Base-by-base conservation (phyloP, 64 coral and sea anemone genomes). In the Pocillopora damicornis region DNA sequence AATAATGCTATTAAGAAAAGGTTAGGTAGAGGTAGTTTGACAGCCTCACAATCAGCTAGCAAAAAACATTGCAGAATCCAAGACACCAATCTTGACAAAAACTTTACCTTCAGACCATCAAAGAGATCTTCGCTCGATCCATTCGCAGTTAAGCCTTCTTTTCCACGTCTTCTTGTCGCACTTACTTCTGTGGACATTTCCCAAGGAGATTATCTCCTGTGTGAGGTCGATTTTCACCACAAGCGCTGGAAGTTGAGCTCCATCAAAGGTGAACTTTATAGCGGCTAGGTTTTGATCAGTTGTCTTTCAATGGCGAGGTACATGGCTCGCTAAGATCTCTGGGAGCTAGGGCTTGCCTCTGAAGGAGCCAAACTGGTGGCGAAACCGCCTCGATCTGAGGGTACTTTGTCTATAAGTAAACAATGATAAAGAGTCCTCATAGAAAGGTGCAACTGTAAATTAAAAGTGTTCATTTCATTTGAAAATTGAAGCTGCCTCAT, bases 101-200 rank as follows among this genome's bases (percentile, higher is more conserved):
- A 23, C 67, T 71, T 20, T 23, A 83, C 80, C 80, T 83, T 83
- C 62, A 83, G 2, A 42, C 62, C 80, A 37, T 83, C 80, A 16
- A 51, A 37, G 67, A 83, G 63, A 83, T 83, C 38, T 83, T 83
- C 80, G 18, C 62, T 67, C 35, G 80, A 83, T 63, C 80, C 80
- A 68, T 83, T 83, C 35, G 36, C 18, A 22, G 75, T 18, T 38
- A 77, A 57, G 75, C 75, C 75, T 38, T 83, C 36, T 83, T 83
- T 83, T 68, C 62, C 80, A 83, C 80, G 80, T 83, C 80, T 63
- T 42, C 80, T 83, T 83, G 80, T 83, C 10, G 80, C 62, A 83
- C 80, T 20, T 18, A 22, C 35, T 68, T 83, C 80, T 17, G 80
- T 83, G 62, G 80, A 68, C 80, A 83, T 83, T 37, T 83, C 80